A percentile compares a stretch with the other conserved stretches of the same genome.
Conservation (phyloP, 2,113 vertebrate genomes). For the Alaudala cheleensis region DNA sequence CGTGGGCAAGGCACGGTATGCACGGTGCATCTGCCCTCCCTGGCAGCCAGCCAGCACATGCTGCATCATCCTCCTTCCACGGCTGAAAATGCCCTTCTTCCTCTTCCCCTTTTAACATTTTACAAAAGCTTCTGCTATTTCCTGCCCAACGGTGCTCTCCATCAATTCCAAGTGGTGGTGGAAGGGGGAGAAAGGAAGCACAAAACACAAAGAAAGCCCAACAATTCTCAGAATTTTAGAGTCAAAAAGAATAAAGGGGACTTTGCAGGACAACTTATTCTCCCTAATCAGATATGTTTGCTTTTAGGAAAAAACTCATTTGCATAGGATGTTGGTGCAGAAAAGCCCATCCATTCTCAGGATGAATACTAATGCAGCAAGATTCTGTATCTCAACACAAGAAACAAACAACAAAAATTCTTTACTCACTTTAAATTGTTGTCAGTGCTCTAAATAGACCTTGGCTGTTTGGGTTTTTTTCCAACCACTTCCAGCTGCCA, state of each 20-base stretch:
- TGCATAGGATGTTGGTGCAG: constrained; percentile 35
- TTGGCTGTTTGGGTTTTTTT: not conserved
- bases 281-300: constrained; percentile 29
- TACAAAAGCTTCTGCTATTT: constrained; percentile 45
- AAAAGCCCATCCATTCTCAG: constrained; percentile 35
- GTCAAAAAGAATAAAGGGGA: not conserved
- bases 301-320: constrained; percentile 35
- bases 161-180: not conserved
- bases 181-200: not conserved
- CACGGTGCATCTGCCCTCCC: not conserved
- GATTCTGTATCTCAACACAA: not conserved
- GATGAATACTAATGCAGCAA: constrained; percentile 43
- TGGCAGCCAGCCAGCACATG: not conserved
- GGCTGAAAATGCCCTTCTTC: constrained; percentile 30
- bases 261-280: not conserved
- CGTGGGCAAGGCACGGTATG: not conserved
- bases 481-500: not conserved
- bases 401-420: not conserved
- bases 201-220: not conserved
- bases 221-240: not conserved
- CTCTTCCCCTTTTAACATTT: constrained; percentile 17
- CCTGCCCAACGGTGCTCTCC: not conserved
- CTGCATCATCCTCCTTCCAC: not conserved
- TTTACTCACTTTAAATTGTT: not conserved
- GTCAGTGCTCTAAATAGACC: not conserved